phyloP scores from a whole-genome alignment of 2,113 vertebrate species.

The Bagarius yarrelli region DNA sequence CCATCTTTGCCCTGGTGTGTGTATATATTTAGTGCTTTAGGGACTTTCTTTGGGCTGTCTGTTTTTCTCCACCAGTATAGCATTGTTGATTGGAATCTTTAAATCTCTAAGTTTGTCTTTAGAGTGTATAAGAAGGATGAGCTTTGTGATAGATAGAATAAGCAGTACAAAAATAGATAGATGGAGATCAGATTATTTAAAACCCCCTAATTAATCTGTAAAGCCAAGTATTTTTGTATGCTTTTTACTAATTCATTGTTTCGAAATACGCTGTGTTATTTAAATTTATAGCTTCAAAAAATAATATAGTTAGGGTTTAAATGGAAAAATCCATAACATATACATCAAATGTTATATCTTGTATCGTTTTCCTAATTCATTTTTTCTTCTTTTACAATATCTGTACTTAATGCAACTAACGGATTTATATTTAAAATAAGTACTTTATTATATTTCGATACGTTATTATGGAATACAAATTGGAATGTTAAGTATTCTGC shows the following conservation, averaged over 20 bases:
- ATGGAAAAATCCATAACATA: slow-evolving; percentile 60
- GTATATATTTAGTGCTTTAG: too few relatives aligned
- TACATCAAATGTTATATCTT: slow-evolving; percentile 68
- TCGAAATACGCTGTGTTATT: neutral
- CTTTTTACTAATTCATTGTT: neutral
- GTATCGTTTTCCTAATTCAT: slow-evolving; percentile 63
- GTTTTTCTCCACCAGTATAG: too few relatives aligned
- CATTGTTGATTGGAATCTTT: too few relatives aligned
- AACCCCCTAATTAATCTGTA: slow-evolving; percentile 24
- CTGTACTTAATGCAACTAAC: slow-evolving; percentile 55
- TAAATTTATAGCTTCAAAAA: neutral
- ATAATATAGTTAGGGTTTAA: slow-evolving; percentile 35
- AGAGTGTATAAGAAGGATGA: too few relatives aligned
- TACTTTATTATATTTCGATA: too few relatives aligned
- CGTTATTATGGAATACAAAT: slow-evolving; percentile 37
- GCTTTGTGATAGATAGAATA: too few relatives aligned
- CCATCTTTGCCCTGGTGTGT: too few relatives aligned
- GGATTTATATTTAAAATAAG: slow-evolving; percentile 65
- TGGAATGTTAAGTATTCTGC: slow-evolving; percentile 12
- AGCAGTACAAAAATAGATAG: too few relatives aligned
- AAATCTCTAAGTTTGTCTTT: too few relatives aligned
- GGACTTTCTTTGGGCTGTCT: too few relatives aligned
- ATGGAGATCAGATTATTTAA: neutral
- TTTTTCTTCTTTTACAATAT: slow-evolving; percentile 64
- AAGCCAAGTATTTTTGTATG: neutral